These are phyloP conservation scores for Centroberyx gerrardi DNA, from an alignment of 2,797 vertebrate species.

Conservation along the genomic window DNA sequence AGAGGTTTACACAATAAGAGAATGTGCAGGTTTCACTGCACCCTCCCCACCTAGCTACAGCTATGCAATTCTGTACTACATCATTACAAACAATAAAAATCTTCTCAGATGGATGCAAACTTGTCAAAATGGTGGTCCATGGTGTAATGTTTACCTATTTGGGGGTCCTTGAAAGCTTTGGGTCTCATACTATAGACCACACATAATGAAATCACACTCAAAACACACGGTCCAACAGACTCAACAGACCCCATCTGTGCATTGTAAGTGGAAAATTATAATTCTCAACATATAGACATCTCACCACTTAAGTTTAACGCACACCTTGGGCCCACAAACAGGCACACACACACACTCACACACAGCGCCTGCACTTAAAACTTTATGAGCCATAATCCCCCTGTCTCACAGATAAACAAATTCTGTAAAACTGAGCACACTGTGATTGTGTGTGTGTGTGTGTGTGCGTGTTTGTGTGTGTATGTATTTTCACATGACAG, in stretches of 20 bases:
- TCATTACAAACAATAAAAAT: conserved; percentile 29
- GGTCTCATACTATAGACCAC: conserved; percentile 10
- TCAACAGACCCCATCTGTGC: conserved; percentile 28
- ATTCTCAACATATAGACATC: conserved; percentile 36
- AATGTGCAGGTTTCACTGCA: too few species aligned
- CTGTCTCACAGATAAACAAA: conserved; percentile 47
- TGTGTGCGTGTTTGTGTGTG: conserved; percentile 28
- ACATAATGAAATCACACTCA: conserved; percentile 3
- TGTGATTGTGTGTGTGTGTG: conserved; percentile 10
- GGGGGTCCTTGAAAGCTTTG: too few species aligned
- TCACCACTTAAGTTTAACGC: conserved; percentile 45
- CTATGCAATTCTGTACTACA: conserved; percentile 27
- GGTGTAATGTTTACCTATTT: too few species aligned
- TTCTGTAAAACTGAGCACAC: conserved; percentile 51
- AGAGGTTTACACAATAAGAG: neutral
- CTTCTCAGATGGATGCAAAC: conserved; percentile 10
- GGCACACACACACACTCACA: conserved; percentile 30
- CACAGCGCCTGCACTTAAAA: conserved; percentile 18
- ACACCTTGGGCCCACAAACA: conserved; percentile 50
- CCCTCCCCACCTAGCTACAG: too few species aligned
- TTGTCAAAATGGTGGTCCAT: conserved; percentile 17
- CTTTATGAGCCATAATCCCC: conserved; percentile 55
- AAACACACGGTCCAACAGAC: conserved; percentile 4
- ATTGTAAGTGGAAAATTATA: conserved; percentile 27
- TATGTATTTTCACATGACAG: conserved; percentile 63